Evolutionary conservation across 35 echinoderm and acorn worm species (phyloP), one percentile per base, ranked within the genome.

Genomic region (Acanthaster planci): DNA sequence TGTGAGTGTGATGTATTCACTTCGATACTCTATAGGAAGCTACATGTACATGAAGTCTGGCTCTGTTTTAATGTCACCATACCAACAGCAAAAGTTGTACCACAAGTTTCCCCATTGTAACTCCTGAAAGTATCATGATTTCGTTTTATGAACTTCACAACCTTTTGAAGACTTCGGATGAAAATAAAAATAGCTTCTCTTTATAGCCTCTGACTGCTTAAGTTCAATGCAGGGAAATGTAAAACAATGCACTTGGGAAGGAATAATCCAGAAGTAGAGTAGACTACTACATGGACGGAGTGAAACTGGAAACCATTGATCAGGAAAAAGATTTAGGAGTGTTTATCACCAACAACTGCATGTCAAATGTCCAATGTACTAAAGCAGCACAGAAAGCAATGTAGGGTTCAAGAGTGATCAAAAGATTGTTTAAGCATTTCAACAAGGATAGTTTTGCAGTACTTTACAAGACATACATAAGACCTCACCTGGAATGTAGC

Each of bases 311-410:
- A 19, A 40, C 21, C 1, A 39, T 39, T 85, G 37, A 84, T 17
- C 55, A 85, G 18, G 83, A 51, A 14, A 85, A 85, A 12, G 64
- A 85, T 27, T 22, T 85, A 17, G 56, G 83, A 2, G 83, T 85
- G 1, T 85, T 23, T 18, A 23, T 85, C 12, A 72, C 83, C 1
- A 72, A 85, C 15, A 59, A 85, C 64, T 85, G 84, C 47, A 78
- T 77, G 37, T 29, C 55, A 32, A 77, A 39, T 39, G 53, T 23
- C 67, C 42, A 86, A 86, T 86, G 84, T 77, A 50, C 44, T 0
- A 86, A 86, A 52, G 84, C 67, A 52, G 60, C 84, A 51, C 27
- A 77, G 39, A 86, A 86, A 77, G 84, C 84, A 1, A 86, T 86
- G 84, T 77, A 77, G 23, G 31, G 42, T 8, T 39, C 52, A 0